Conservation (phyloP, 2,888 invertebrate genomes). For the Nesidiocoris tenuis region DNA sequence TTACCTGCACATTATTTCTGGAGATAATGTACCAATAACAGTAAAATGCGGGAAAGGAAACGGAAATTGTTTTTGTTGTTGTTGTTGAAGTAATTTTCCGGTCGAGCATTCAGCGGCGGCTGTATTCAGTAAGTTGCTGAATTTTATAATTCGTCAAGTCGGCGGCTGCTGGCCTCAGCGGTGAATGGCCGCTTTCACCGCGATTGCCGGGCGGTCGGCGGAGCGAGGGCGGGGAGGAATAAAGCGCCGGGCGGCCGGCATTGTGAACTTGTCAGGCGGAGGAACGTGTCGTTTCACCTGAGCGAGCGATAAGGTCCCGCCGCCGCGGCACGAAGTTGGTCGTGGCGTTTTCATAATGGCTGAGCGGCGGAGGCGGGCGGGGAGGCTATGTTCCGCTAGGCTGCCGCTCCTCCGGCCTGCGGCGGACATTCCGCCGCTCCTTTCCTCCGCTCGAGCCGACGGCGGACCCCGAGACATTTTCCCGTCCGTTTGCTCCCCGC, state of each 20-base stretch:
- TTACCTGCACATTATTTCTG: too few relatives aligned
- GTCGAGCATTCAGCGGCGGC: background rate
- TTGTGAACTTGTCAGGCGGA: background rate
- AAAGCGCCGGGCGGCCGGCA: background rate
- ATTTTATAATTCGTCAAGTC: background rate
- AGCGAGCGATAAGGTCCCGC: background rate
- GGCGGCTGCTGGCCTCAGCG: background rate
- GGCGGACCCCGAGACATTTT: background rate
- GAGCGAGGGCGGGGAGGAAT: background rate
- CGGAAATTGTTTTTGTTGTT: too few relatives aligned
- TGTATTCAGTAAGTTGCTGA: too few relatives aligned
- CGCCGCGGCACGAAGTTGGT: background rate
- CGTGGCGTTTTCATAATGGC: background rate
- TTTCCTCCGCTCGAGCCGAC: background rate
- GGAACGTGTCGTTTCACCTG: background rate
- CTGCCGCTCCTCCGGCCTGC: background rate
- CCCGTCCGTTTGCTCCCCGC: background rate
- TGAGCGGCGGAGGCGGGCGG: background rate
- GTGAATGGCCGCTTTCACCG: background rate
- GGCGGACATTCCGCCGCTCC: background rate
- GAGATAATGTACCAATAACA: too few relatives aligned
- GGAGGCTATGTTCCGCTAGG: background rate
- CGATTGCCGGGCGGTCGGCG: background rate
- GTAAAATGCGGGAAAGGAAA: too few relatives aligned
- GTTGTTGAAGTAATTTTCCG: too few relatives aligned